Conservation (phyloP, 2,113 vertebrate genomes). For the Calypte anna region DNA sequence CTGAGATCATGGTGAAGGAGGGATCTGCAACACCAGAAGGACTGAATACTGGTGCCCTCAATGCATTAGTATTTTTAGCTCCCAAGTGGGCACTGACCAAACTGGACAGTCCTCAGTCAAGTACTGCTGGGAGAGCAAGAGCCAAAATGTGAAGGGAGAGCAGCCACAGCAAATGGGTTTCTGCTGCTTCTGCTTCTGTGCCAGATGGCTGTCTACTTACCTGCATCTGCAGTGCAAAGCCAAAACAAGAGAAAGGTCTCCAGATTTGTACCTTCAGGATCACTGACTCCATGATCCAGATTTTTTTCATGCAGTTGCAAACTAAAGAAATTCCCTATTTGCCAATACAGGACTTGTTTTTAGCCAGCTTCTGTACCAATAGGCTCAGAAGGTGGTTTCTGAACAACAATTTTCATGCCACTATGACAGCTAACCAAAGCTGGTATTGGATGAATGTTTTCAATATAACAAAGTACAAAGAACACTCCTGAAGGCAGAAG, state of each 20-base stretch:
- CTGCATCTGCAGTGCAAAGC: not conserved
- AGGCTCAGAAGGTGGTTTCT: not conserved
- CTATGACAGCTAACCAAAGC: not conserved
- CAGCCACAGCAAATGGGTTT: not conserved
- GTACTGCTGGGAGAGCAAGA: not conserved
- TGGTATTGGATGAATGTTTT: not conserved
- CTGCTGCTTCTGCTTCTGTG: not conserved
- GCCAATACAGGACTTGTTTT: not conserved
- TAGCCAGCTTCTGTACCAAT: not conserved
- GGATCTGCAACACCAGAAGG: not conserved
- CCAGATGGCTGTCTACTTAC: not conserved
- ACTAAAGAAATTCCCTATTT: not conserved
- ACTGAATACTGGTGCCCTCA: not conserved
- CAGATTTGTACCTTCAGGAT: not conserved
- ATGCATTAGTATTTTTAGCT: not conserved
- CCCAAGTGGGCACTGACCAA: not conserved
- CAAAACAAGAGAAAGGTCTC: not conserved
- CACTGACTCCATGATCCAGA: fast-evolving
- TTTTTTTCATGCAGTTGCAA: not conserved
- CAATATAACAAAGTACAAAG: not conserved
- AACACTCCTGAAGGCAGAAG: not conserved
- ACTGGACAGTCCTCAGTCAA: not conserved
- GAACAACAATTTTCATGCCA: not conserved
- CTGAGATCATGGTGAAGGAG: not conserved
- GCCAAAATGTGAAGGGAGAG: not conserved